Conservation (phyloP, 2,113 vertebrate genomes). For the Lophochroa leadbeateri region DNA sequence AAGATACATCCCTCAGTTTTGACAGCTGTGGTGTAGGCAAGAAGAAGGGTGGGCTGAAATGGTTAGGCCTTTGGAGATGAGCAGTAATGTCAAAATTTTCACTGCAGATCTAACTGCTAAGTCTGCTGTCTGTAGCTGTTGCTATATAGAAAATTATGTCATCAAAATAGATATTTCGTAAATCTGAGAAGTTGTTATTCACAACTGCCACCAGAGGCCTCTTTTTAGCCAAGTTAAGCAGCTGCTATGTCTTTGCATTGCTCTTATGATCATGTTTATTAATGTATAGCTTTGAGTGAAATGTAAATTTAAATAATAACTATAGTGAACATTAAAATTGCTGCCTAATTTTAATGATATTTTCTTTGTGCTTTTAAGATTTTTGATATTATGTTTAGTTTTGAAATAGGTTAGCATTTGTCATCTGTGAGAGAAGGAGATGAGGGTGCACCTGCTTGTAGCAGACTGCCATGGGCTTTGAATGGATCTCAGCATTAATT, state of each 20-base stretch:
- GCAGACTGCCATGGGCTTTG: background rate
- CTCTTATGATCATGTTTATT: background rate
- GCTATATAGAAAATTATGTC: background rate
- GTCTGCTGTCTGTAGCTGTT: background rate
- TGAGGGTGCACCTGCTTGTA: background rate
- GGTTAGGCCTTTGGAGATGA: background rate
- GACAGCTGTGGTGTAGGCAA: background rate
- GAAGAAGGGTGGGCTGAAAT: background rate
- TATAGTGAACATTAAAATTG: background rate
- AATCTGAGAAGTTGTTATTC: background rate
- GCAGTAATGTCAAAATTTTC: background rate
- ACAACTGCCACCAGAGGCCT: conserved; percentile 70
- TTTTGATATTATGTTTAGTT: background rate
- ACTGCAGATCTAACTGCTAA: background rate
- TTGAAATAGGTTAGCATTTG: background rate
- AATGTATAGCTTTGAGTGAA: background rate
- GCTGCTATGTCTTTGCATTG: background rate
- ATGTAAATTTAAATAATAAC: background rate
- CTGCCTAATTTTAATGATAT: background rate
- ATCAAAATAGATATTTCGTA: background rate
- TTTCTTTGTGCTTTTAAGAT: background rate
- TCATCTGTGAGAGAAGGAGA: background rate
- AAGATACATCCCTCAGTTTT: background rate
- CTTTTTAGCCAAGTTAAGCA: conserved; percentile 45
- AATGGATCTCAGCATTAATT: background rate